Percentiles rank a stretch among this genome's conserved stretches.
These are phyloP conservation scores for Epinotia ramella DNA, from an alignment of 2,888 invertebrate species.

Conservation along the genomic window DNA sequence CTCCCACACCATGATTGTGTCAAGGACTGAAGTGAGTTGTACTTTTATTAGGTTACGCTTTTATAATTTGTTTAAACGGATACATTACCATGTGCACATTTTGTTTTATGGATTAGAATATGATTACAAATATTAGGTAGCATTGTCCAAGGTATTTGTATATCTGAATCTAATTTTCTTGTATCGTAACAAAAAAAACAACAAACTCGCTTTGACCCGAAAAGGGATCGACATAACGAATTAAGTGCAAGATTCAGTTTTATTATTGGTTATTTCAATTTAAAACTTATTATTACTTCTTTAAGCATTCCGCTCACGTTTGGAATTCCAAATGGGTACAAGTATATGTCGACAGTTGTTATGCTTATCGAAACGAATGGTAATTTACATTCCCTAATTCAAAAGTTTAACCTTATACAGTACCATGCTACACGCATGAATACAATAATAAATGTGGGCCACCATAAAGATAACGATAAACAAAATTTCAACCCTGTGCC, in stretches of 20 bases:
- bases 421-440: constrained; percentile 77
- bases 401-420: constrained; percentile 77
- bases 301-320: neutral
- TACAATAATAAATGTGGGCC: constrained; percentile 78
- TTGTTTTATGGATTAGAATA: neutral
- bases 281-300: neutral
- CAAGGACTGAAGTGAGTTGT: neutral
- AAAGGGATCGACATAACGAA: no score
- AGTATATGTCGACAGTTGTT: constrained; percentile 24
- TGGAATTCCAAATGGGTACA: neutral
- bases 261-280: neutral
- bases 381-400: constrained; percentile 65
- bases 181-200: no score
- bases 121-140: neutral
- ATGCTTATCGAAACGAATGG: constrained; percentile 22
- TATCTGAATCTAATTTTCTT: no score
- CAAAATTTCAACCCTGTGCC: constrained; percentile 80
- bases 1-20: neutral
- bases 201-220: no score
- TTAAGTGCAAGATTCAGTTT: no score
- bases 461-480: constrained; percentile 84
- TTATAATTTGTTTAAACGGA: no score
- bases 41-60: no score
- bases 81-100: no score
- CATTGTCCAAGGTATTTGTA: neutral